A percentile compares a stretch with the other conserved stretches of the same genome.
Evolutionary conservation across 1,140 invertebrate species (phyloP).

Genomic region (Lepidurus packardi): DNA sequence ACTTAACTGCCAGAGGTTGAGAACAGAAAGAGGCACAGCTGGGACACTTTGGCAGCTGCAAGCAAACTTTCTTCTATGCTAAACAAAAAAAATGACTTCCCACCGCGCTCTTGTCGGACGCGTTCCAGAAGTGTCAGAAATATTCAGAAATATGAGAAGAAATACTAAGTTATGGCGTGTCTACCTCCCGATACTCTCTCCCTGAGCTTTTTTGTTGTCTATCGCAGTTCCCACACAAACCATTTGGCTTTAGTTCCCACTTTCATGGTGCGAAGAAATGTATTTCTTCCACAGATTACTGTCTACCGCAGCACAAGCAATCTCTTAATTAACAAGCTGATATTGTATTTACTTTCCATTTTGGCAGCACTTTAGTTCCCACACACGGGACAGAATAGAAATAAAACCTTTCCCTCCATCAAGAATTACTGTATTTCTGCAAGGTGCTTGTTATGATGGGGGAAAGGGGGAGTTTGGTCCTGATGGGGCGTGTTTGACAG

Average conservation of each 20-base stretch:
- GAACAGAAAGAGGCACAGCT: not conserved
- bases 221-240: too few species aligned
- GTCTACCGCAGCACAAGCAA: too few species aligned
- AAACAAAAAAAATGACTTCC: slow-evolving; percentile 1
- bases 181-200: too few species aligned
- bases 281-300: too few species aligned
- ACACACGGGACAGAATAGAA: not conserved
- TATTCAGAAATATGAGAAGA: slow-evolving; percentile 6
- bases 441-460: not conserved
- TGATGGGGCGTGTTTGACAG: not conserved
- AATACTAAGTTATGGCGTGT: not conserved
- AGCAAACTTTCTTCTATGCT: not conserved
- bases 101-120: not conserved
- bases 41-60: slow-evolving; percentile 12
- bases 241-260: too few species aligned
- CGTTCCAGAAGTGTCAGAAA: not conserved
- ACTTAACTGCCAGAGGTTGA: not conserved
- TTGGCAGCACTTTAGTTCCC: too few species aligned
- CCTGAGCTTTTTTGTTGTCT: too few species aligned
- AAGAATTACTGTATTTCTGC: not conserved
- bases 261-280: too few species aligned
- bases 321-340: not conserved
- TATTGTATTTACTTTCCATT: too few species aligned
- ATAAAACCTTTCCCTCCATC: not conserved
- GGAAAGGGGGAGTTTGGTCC: not conserved